These are phyloP conservation scores for Aphis gossypii DNA, from an alignment of 1,140 invertebrate species.

Conservation along the genomic window DNA sequence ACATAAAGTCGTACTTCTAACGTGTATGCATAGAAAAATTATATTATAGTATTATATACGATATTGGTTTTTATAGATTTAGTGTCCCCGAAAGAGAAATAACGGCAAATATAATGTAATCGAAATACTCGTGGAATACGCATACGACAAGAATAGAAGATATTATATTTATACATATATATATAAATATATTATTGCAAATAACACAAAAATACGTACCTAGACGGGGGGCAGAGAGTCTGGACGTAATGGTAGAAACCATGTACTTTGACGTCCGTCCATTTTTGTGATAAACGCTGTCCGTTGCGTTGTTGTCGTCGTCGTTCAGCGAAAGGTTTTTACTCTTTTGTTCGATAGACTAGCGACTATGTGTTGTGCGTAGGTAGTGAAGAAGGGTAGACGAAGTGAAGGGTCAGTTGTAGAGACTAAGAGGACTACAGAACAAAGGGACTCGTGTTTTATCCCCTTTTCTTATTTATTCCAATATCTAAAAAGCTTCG, in stretches of 20 bases:
- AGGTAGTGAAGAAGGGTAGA: neutral
- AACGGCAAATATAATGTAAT: neutral
- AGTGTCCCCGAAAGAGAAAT: neutral
- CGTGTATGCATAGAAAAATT: neutral
- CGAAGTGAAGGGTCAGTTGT: neutral
- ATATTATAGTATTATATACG: neutral
- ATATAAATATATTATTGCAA: neutral
- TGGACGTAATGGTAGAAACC: neutral
- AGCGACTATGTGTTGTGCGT: neutral
- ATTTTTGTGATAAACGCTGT: slow-evolving; percentile 43
- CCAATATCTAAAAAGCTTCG: slow-evolving; percentile 33
- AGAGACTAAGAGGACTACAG: neutral
- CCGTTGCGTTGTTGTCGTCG: neutral
- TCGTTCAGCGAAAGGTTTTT: neutral
- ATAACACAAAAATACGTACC: neutral
- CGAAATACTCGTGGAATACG: neutral
- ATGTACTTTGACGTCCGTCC: neutral
- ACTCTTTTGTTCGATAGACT: neutral
- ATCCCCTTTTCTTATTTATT: slow-evolving; percentile 22
- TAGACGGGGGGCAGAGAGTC: neutral
- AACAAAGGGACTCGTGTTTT: slow-evolving; percentile 29
- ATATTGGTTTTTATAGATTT: neutral
- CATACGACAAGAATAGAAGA: neutral
- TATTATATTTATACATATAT: too few relatives aligned
- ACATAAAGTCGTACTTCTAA: neutral